Evolutionary conservation across 2,888 invertebrate genomes (phyloP).

Genomic region (Rhaphigaster nebulosa): DNA sequence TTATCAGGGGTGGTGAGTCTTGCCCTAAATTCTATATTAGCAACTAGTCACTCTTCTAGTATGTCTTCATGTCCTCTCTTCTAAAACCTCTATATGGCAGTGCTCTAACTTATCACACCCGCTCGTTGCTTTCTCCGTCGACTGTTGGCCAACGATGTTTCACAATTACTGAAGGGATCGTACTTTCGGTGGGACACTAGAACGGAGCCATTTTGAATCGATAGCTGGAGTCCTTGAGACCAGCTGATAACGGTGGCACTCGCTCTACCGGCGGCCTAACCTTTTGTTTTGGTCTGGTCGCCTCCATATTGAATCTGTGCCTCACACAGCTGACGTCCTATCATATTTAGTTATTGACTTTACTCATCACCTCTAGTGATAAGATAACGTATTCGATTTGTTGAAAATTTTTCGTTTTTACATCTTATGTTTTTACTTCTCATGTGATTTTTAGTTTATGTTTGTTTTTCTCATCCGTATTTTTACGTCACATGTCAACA

Average conservation of each 20-base stretch:
- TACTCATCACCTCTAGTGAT: background rate
- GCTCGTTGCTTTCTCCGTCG: background rate
- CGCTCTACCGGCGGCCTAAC: slow-evolving; percentile 52
- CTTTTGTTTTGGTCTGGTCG: slow-evolving; percentile 50
- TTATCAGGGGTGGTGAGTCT: slow-evolving; percentile 55
- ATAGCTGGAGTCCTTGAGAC: slow-evolving; percentile 52
- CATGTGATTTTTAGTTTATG: background rate
- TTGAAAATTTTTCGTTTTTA: background rate
- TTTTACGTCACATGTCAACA: background rate
- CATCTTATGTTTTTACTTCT: background rate
- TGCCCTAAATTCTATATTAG: background rate
- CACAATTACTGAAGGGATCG: background rate
- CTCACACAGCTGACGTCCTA: background rate
- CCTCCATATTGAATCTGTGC: slow-evolving; percentile 55
- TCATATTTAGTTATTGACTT: slow-evolving; percentile 13
- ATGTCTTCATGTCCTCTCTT: background rate
- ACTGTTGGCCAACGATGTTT: background rate
- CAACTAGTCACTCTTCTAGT: background rate
- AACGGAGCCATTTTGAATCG: slow-evolving; percentile 54
- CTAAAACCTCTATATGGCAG: background rate
- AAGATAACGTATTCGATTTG: background rate
- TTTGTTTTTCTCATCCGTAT: background rate
- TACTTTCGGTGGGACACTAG: slow-evolving; percentile 12
- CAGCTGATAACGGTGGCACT: slow-evolving; percentile 41
- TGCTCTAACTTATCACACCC: background rate